Conservation (phyloP, 2,113 vertebrate genomes). For the Gymnorhina tibicen region DNA sequence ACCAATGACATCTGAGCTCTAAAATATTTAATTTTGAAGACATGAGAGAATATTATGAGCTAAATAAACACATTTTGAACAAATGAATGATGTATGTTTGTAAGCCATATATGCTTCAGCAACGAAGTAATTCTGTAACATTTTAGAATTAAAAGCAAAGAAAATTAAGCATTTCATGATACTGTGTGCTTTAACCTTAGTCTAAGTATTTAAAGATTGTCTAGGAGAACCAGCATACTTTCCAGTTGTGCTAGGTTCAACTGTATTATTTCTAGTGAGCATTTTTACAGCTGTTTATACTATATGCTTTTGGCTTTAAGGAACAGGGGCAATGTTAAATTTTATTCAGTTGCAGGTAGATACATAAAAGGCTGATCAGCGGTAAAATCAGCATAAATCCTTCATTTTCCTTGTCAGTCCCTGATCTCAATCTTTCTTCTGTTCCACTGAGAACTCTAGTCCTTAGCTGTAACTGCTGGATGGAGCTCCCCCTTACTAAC, state of each 20-base stretch:
- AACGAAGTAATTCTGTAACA: background rate
- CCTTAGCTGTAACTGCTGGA: background rate
- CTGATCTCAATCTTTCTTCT: background rate
- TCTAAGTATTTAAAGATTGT: background rate
- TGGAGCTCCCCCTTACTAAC: background rate
- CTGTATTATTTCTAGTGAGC: background rate
- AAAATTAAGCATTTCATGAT: background rate
- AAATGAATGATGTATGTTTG: background rate
- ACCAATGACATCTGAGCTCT: background rate
- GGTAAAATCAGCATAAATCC: background rate
- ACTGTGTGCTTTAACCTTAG: background rate
- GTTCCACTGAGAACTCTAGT: background rate
- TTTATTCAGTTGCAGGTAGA: background rate
- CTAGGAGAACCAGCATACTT: background rate
- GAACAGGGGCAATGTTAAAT: background rate
- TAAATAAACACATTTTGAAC: background rate
- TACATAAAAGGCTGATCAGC: background rate
- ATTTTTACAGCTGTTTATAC: background rate
- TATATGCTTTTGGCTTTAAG: background rate
- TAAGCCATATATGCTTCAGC: background rate
- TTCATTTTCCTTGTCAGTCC: background rate
- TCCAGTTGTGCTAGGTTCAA: background rate
- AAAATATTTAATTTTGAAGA: background rate
- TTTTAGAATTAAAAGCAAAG: background rate
- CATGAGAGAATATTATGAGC: background rate